These are phyloP conservation scores for Epirrita christyi DNA, from an alignment of 2,888 invertebrate species.

Conservation along the genomic window DNA sequence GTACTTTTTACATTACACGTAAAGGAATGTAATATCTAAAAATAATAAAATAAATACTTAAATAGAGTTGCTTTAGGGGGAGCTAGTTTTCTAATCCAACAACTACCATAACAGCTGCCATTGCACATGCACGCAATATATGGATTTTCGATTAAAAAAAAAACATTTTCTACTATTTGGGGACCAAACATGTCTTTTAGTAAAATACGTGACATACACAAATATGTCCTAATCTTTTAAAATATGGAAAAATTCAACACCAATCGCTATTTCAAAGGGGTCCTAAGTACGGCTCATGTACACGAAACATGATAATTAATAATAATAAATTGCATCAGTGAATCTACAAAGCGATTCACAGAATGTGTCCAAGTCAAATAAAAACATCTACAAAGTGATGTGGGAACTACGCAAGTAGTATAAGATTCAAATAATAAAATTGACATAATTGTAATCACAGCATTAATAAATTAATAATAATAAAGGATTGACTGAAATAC, in stretches of 20 bases:
- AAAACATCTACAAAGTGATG: conserved; percentile 11
- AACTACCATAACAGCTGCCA: conserved; percentile 73
- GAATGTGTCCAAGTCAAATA: conserved; percentile 61
- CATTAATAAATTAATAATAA: conserved; percentile 73
- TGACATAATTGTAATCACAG: conserved; percentile 66
- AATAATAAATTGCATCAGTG: conserved; percentile 43
- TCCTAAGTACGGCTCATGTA: conserved; percentile 30
- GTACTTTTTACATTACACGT: conserved; percentile 52
- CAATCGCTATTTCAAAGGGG: conserved; percentile 20
- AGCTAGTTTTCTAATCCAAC: conserved; percentile 58
- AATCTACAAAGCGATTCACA: conserved; percentile 42
- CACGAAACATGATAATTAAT: conserved; percentile 22
- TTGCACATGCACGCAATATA: conserved; percentile 61
- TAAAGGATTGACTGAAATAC: conserved; percentile 61
- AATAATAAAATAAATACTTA: conserved; percentile 54
- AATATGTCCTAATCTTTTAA: conserved; percentile 20
- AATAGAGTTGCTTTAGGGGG: conserved; percentile 45
- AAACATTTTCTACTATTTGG: conserved; percentile 6
- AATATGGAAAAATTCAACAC: conserved; percentile 19
- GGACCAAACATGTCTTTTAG: conserved; percentile 45
- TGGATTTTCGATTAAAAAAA: background rate
- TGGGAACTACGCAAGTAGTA: background rate
- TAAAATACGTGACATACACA: conserved; percentile 20
- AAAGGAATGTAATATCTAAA: conserved; percentile 57
- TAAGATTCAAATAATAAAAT: conserved; percentile 10